phyloP scores from a whole-genome alignment of 2,888 invertebrate genomes.

The Sphecodes monilicornis region DNA sequence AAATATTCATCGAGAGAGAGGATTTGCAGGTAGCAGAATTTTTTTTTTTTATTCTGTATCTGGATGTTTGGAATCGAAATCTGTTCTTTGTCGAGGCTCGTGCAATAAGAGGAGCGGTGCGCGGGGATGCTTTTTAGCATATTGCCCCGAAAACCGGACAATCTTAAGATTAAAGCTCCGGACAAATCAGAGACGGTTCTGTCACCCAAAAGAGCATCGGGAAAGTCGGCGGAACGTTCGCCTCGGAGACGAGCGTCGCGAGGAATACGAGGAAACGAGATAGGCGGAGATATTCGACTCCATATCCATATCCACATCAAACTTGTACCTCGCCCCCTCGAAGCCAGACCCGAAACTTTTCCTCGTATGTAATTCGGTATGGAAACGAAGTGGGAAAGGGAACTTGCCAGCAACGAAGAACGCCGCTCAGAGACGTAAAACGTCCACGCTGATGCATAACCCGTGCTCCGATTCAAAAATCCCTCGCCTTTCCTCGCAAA shows the following conservation, averaged over 20 bases:
- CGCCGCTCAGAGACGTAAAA: constrained; percentile 56
- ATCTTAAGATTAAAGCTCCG: constrained; percentile 75
- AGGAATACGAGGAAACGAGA: constrained; percentile 65
- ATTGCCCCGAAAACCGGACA: constrained; percentile 67
- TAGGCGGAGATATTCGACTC: constrained; percentile 67
- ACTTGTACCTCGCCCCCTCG: constrained; percentile 72
- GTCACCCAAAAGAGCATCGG: constrained; percentile 68
- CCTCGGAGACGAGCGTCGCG: constrained; percentile 48
- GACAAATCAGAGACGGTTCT: constrained; percentile 66
- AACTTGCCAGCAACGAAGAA: constrained; percentile 60
- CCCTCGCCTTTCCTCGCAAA: constrained; percentile 35
- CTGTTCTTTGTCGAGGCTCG: background rate
- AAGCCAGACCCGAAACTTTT: constrained; percentile 74
- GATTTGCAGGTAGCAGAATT: background rate
- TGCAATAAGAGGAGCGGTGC: background rate
- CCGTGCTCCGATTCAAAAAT: constrained; percentile 60
- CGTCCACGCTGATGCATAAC: constrained; percentile 61
- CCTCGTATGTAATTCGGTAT: constrained; percentile 78
- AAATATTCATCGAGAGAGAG: background rate
- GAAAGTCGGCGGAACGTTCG: constrained; percentile 57
- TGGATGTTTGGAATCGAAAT: background rate
- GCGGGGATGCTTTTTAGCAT: constrained; percentile 43
- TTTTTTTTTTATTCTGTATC: background rate
- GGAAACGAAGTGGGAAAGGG: constrained; percentile 72
- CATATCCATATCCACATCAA: constrained; percentile 75